Evolutionary conservation across 2,888 invertebrate species (phyloP).

Genomic region (Melikaiella ostensackeni): DNA sequence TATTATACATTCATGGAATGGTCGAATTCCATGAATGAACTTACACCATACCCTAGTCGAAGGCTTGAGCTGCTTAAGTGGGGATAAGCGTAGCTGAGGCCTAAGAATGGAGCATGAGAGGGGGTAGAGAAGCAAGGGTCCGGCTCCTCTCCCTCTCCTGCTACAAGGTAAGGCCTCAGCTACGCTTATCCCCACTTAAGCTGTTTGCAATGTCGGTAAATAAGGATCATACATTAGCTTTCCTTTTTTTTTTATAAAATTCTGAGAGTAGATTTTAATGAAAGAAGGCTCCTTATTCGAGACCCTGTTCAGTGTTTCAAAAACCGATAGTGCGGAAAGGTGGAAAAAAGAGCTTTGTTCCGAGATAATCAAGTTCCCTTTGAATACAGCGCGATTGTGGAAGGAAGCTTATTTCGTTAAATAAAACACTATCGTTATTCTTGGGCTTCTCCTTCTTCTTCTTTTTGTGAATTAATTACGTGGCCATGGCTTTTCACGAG

Average conservation of each 20-base stretch:
- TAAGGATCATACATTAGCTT: neutral
- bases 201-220: no score
- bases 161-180: no score
- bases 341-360: slow-evolving; percentile 12
- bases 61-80: no score
- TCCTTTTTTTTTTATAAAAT: neutral
- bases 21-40: no score
- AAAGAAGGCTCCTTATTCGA: neutral
- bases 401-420: slow-evolving; percentile 29
- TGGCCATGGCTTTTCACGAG: slow-evolving; percentile 27
- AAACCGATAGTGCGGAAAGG: neutral
- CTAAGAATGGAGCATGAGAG: no score
- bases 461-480: slow-evolving; percentile 34
- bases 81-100: no score
- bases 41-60: no score
- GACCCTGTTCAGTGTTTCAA: neutral
- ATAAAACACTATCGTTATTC: slow-evolving; percentile 39
- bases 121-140: no score
- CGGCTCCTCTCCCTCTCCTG: no score
- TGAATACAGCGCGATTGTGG: neutral
- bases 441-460: slow-evolving; percentile 8
- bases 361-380: slow-evolving; percentile 21
- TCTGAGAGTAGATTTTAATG: neutral
- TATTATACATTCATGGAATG: no score
- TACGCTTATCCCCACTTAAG: no score